These are phyloP conservation scores for Dolichomitus sp. DNA, from an alignment of 2,888 invertebrate genomes.

Conservation along the genomic window DNA sequence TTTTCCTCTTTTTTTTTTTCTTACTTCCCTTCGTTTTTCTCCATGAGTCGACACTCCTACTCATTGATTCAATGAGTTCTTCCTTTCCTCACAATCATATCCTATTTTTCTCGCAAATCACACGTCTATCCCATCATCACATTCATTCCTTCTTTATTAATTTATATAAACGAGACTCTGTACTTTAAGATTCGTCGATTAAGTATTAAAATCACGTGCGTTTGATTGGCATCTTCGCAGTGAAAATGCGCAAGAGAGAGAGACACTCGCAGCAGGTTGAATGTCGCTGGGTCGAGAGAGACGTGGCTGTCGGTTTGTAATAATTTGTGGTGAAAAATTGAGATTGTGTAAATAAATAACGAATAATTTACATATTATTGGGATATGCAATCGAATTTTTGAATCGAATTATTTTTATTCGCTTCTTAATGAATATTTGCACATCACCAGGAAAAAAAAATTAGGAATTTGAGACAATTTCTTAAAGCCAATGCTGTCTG, in stretches of 20 bases:
- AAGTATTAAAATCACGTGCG: constrained; percentile 60
- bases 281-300: constrained; percentile 1
- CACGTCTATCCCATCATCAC: constrained; percentile 29
- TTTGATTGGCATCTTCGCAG: constrained; percentile 59
- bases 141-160: constrained; percentile 65
- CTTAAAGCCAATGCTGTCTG: background rate
- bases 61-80: constrained; percentile 13
- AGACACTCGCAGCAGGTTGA: constrained; percentile 12
- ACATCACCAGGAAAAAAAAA: background rate
- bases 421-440: background rate
- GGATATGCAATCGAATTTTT: background rate
- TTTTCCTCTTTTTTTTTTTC: constrained; percentile 12
- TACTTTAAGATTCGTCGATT: constrained; percentile 63
- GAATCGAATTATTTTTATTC: background rate
- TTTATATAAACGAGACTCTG: constrained; percentile 63
- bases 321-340: background rate
- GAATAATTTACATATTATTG: background rate
- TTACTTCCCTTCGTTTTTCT: constrained; percentile 5
- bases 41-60: constrained; percentile 43
- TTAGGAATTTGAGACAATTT: background rate
- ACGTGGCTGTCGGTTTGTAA: constrained; percentile 27
- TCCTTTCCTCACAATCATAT: constrained; percentile 7
- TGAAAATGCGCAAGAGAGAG: constrained; percentile 1
- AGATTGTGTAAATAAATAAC: background rate
- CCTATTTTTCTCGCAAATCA: constrained; percentile 11